Conservation (phyloP, 2,888 invertebrate genomes). For the Mylabris sibirica region DNA sequence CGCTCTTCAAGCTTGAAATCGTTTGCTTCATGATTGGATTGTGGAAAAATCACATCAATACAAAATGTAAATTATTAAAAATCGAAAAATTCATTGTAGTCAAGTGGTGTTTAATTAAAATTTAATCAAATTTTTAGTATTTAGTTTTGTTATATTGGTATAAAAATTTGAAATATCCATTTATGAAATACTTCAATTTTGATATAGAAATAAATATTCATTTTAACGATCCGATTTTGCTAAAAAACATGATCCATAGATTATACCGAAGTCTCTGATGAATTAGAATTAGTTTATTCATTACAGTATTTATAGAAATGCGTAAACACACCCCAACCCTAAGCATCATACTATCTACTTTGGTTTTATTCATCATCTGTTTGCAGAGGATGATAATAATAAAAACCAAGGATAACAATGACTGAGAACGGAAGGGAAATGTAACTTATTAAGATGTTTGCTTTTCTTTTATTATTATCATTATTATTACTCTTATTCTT, state of each 20-base stretch:
- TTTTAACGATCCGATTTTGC: constrained; percentile 17
- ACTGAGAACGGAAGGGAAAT: constrained; percentile 11
- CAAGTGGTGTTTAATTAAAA: not conserved
- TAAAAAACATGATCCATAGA: not conserved
- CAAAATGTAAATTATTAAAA: not conserved
- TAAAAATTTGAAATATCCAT: not conserved
- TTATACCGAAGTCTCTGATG: constrained; percentile 12
- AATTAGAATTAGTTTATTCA: not conserved
- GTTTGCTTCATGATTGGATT: not conserved
- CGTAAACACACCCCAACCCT: not conserved
- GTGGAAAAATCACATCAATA: not conserved
- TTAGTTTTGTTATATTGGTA: not conserved
- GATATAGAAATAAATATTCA: constrained; percentile 21
- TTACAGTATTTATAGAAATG: constrained; percentile 9
- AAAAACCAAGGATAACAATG: not conserved
- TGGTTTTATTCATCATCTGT: constrained; percentile 22
- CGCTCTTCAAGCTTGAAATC: not conserved
- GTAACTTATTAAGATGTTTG: constrained; percentile 27
- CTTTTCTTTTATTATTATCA: not conserved
- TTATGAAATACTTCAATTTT: not conserved
- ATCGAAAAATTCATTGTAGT: not conserved
- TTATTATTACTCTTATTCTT: not conserved
- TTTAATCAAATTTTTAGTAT: not conserved
- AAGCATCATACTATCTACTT: constrained; percentile 18
- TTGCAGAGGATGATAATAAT: not conserved